phyloP scores from a whole-genome alignment of 2,113 vertebrate species.

The Neogobius melanostomus region DNA sequence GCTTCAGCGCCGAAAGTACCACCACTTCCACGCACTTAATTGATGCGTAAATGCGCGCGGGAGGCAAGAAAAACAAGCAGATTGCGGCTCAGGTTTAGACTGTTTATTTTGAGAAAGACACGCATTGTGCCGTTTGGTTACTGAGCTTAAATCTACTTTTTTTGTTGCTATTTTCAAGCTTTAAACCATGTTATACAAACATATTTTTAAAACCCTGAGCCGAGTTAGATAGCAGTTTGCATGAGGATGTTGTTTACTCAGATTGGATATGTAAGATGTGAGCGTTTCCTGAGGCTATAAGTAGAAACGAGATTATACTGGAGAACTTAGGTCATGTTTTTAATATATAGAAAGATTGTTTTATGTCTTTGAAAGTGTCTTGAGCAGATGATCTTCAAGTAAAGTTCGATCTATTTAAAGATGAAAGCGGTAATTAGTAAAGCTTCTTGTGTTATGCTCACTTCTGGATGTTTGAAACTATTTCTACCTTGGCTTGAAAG shows the following conservation, averaged over 20 bases:
- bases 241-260: conserved; percentile 56
- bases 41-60: conserved; percentile 67
- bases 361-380: no score
- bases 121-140: conserved; percentile 47
- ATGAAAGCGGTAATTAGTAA: no score
- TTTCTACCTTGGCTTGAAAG: no score
- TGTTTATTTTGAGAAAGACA: conserved; percentile 65
- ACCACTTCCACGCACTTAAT: conserved; percentile 53
- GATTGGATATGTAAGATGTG: conserved; percentile 59
- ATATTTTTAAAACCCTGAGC: no score
- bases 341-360: no score
- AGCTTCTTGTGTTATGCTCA: no score
- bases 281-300: conserved; percentile 62
- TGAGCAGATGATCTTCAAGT: no score
- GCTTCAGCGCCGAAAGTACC: conserved; percentile 76
- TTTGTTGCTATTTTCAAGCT: no score
- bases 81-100: conserved; percentile 29
- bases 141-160: conserved; percentile 57
- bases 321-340: no score
- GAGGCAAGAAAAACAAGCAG: conserved; percentile 42
- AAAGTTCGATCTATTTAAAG: no score
- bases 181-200: no score
- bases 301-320: conserved; percentile 62
- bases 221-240: conserved; percentile 35
- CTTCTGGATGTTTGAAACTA: no score